Evolutionary conservation across 2,888 invertebrate genomes (phyloP), one percentile per base, ranked within the genome.

Genomic region (Phania funesta): DNA sequence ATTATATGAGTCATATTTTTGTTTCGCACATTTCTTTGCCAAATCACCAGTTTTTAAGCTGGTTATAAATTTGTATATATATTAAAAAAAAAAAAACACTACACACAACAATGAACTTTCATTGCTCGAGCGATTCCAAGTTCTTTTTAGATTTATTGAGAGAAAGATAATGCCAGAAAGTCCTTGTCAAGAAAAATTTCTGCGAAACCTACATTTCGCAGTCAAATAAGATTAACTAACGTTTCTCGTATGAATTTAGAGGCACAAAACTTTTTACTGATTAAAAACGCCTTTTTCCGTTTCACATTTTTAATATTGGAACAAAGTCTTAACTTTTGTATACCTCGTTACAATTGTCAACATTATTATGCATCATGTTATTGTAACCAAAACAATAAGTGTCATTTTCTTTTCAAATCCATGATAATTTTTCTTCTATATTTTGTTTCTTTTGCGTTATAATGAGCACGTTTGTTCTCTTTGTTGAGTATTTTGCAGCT

Each of bases 321-420:
- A 71, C 13, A 38, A 71, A 26, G 11, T 58, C 24, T 13, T 22
- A 58, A 58, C 48, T 50, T 50, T 48, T 60, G 48, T 41, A 62
- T 41, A 50, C 41, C 62, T 22, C 60, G 24, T 52, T 52, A 24
- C 52, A 29, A 54, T 74, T 74, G 54, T 54, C 64, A 71, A 48
- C 70, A 64, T 78, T 48, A 64, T 78, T 78, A 65, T 64, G 54
- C 48, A 41, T n/a, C n/a, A n/a, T 44, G 60, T 62, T 48, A 71
- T 78, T 78, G 52, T 78, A 58, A 50, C 18, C 50, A 32, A 52
- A 70, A 82, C 74, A 82, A 78, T 78, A 74, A 54, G 56, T 74
- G 78, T 68, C 68, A 82, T 78, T 76, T 73, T 67, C 82, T 58
- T 74, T 82, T 77, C 50, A 77, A 64, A 70, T 26, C 48, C 50